These are phyloP conservation scores for Tragelaphus scriptus DNA, from an alignment of 2,113 vertebrate species.

Conservation along the genomic window DNA sequence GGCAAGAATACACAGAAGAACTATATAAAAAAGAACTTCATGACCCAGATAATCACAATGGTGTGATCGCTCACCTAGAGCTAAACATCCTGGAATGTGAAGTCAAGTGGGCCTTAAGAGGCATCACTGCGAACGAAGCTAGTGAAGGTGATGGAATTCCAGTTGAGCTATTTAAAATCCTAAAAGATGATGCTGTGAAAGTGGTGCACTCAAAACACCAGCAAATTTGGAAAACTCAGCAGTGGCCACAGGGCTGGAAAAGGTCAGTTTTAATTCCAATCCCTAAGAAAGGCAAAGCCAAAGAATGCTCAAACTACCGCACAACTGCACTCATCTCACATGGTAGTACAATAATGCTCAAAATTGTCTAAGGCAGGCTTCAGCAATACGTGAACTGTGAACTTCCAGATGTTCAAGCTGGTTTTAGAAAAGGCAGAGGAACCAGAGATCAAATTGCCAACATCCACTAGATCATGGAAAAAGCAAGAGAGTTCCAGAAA, in stretches of 20 bases:
- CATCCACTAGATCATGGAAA: neutral
- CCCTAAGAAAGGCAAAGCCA: neutral
- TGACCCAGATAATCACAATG: neutral
- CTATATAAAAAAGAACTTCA: neutral
- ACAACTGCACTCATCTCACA: neutral
- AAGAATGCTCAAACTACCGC: neutral
- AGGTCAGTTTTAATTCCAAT: neutral
- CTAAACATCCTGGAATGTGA: neutral
- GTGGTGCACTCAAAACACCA: neutral
- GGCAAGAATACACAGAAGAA: neutral
- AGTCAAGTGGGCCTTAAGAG: neutral
- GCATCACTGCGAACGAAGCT: rapidly evolving
- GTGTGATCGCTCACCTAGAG: neutral
- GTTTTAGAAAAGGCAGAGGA: neutral
- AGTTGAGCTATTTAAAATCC: neutral
- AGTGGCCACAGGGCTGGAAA: neutral
- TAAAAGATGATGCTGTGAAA: neutral
- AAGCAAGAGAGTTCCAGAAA: neutral
- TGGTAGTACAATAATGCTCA: rapidly evolving
- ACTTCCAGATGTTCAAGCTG: neutral
- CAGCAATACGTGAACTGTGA: rapidly evolving
- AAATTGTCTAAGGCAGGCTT: neutral
- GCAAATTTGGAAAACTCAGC: neutral
- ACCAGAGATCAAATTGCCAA: neutral
- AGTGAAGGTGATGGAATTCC: neutral